A percentile compares a stretch with the other conserved stretches of the same genome.
Conservation (phyloP, 2,113 vertebrate species). For the Picathartes gymnocephalus region DNA sequence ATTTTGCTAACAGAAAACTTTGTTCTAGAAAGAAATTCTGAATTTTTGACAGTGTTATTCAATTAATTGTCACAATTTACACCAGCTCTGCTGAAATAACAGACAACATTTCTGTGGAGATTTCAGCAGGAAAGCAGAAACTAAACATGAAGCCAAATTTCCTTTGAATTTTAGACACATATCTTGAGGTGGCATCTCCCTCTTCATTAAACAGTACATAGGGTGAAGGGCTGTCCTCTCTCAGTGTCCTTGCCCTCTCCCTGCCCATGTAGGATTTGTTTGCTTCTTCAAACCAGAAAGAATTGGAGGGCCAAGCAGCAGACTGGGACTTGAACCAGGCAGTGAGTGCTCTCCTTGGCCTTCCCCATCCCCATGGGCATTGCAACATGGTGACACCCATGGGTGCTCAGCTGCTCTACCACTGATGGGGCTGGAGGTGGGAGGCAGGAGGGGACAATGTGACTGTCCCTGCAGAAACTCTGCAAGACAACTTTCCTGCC, state of each 20-base stretch:
- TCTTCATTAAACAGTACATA: background rate
- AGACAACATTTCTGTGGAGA: background rate
- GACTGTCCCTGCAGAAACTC: background rate
- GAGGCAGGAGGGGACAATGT: rapidly evolving
- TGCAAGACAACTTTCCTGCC: background rate
- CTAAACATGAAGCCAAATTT: background rate
- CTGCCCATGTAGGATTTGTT: background rate
- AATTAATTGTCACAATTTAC: background rate
- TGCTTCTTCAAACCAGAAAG: background rate
- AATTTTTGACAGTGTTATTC: background rate
- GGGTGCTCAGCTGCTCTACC: background rate
- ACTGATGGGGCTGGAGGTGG: background rate
- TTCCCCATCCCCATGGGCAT: background rate
- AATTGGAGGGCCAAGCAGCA: background rate
- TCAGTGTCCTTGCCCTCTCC: background rate
- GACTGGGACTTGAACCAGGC: background rate
- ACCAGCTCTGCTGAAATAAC: background rate
- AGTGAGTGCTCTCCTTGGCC: background rate
- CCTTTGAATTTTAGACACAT: background rate
- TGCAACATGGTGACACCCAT: background rate
- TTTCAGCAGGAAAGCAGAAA: background rate
- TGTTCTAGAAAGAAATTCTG: background rate
- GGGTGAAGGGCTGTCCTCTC: background rate
- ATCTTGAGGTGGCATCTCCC: background rate
- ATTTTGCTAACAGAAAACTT: background rate